A percentile compares a stretch with the other conserved stretches of the same genome.
These are phyloP conservation scores for Aptenodytes patagonicus DNA, from an alignment of 2,113 vertebrate genomes.

Conservation along the genomic window DNA sequence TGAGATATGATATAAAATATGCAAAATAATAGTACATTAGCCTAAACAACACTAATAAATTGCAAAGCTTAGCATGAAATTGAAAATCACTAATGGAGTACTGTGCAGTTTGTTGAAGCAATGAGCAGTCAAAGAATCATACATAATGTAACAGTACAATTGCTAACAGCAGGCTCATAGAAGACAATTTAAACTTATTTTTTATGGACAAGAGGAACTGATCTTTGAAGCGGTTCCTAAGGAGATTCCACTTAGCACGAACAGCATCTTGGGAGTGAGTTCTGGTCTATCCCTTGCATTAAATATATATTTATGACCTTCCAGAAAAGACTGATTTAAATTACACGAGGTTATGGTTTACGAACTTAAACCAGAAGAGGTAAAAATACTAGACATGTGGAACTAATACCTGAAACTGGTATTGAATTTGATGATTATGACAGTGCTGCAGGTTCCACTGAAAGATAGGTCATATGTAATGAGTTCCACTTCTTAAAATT, in stretches of 20 bases:
- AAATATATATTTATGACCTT: slow-evolving; percentile 60
- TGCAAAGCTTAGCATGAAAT: slow-evolving; percentile 80
- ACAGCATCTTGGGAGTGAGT: slow-evolving; percentile 66
- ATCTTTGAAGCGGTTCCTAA: slow-evolving; percentile 71
- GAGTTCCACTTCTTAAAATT: not conserved
- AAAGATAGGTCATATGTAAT: not conserved
- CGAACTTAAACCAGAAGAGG: slow-evolving; percentile 5
- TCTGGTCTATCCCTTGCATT: slow-evolving; percentile 53
- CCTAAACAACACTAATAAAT: slow-evolving; percentile 79
- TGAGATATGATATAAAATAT: slow-evolving; percentile 74
- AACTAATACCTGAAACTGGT: not conserved
- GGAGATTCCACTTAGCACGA: slow-evolving; percentile 68
- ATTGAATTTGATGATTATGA: not conserved
- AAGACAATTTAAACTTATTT: slow-evolving; percentile 69
- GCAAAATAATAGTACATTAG: slow-evolving; percentile 80
- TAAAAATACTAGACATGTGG: not conserved
- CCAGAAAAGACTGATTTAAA: slow-evolving; percentile 53
- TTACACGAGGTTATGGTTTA: slow-evolving; percentile 30
- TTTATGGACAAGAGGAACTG: slow-evolving; percentile 73
- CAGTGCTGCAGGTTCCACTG: not conserved
- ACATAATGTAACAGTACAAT: slow-evolving; percentile 75
- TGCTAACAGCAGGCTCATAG: slow-evolving; percentile 67
- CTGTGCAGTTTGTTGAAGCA: slow-evolving; percentile 60
- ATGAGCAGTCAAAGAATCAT: slow-evolving; percentile 71
- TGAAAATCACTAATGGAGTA: slow-evolving; percentile 78